Conservation (phyloP, 1,140 invertebrate species). For the Ptiloglossa arizonensis region DNA sequence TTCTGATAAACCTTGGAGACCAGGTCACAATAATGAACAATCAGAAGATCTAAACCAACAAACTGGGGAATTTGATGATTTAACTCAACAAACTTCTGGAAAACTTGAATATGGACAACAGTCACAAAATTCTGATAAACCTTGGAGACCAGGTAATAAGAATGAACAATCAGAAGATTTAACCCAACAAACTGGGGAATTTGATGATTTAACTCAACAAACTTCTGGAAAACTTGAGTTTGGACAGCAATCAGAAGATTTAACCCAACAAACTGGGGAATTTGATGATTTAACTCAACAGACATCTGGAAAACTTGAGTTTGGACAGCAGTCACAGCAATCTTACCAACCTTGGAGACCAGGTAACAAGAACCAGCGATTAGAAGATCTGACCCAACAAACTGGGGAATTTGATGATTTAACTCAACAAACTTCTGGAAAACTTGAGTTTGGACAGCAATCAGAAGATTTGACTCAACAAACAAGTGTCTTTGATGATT, state of each 20-base stretch:
- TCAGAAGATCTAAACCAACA: constrained; percentile 23
- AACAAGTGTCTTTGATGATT: constrained; percentile 50
- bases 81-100: constrained; percentile 62
- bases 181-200: constrained; percentile 36
- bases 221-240: constrained; percentile 67
- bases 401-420: constrained; percentile 47
- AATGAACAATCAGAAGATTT: constrained; percentile 26
- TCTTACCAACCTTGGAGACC: constrained; percentile 10
- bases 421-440: constrained; percentile 57
- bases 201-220: constrained; percentile 50
- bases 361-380: not conserved
- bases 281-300: constrained; percentile 47
- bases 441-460: constrained; percentile 74
- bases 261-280: constrained; percentile 27
- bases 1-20: constrained; percentile 4
- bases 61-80: constrained; percentile 38
- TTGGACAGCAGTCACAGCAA: constrained; percentile 70
- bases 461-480: constrained; percentile 40
- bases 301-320: constrained; percentile 65
- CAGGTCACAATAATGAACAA: constrained; percentile 13
- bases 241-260: constrained; percentile 61
- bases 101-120: constrained; percentile 73
- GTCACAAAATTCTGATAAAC: constrained; percentile 10
- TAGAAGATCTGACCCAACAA: constrained; percentile 55
- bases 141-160: not conserved